phyloP scores from a whole-genome alignment of 1,140 invertebrate species.

The Agrypnia vestita region DNA sequence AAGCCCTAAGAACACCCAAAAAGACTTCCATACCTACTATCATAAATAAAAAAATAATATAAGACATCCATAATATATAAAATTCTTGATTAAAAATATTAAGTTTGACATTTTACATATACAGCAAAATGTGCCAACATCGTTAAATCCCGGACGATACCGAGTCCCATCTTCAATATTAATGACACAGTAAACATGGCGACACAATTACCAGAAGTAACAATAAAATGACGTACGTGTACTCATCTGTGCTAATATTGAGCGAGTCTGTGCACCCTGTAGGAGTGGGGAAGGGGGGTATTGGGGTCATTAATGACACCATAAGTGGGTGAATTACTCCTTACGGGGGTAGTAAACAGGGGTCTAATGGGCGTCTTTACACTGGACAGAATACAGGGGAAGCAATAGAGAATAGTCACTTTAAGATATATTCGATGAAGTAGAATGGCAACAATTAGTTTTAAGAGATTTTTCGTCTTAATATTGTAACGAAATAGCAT shows the following conservation, averaged over 20 bases:
- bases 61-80: too few species aligned
- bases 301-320: conserved; percentile 52
- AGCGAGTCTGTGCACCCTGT: background rate
- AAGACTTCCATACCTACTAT: too few species aligned
- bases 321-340: conserved; percentile 46
- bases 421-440: too few species aligned
- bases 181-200: background rate
- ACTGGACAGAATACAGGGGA: background rate
- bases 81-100: too few species aligned
- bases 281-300: conserved; percentile 2
- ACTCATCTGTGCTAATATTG: conserved; percentile 16
- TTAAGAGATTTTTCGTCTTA: too few species aligned
- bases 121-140: background rate
- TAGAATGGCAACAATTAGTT: too few species aligned
- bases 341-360: conserved; percentile 45
- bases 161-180: background rate
- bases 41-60: too few species aligned
- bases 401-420: too few species aligned
- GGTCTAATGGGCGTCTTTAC: conserved; percentile 1
- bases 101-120: too few species aligned
- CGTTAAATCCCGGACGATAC: background rate
- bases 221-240: too few species aligned
- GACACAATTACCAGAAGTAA: conserved; percentile 2
- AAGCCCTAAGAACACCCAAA: too few species aligned
- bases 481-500: too few species aligned